These are phyloP conservation scores for Baccha elongata DNA, from an alignment of 2,888 invertebrate genomes.

Conservation along the genomic window DNA sequence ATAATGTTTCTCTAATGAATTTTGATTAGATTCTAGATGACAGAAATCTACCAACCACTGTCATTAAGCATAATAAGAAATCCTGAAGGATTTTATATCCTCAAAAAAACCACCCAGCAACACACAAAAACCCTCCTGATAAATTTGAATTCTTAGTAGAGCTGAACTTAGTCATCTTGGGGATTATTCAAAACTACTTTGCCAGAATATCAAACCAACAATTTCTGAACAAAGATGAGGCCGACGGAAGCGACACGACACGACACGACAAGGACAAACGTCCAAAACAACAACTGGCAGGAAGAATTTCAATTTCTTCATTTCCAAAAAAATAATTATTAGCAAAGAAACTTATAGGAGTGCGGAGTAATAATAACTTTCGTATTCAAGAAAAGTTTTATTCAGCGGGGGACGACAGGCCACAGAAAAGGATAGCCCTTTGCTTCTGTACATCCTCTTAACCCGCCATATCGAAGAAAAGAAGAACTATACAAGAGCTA, in stretches of 20 bases:
- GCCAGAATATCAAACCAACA: slow-evolving; percentile 62
- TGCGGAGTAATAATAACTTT: slow-evolving; percentile 70
- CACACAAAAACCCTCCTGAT: neutral
- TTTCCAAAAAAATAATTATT: slow-evolving; percentile 46
- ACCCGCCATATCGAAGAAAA: slow-evolving; percentile 9
- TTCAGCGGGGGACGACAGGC: slow-evolving; percentile 3
- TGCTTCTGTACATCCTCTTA: neutral
- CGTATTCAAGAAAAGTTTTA: slow-evolving; percentile 64
- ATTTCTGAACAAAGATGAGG: slow-evolving; percentile 11
- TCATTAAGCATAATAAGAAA: slow-evolving; percentile 67
- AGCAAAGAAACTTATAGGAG: slow-evolving; percentile 48
- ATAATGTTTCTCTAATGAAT: slow-evolving; percentile 68
- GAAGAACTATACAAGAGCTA: slow-evolving; percentile 21
- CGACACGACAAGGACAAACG: neutral
- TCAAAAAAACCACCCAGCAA: neutral
- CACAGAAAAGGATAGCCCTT: neutral
- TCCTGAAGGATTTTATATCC: slow-evolving; percentile 56
- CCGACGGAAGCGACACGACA: neutral
- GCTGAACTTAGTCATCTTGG: slow-evolving; percentile 67
- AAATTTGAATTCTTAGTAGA: slow-evolving; percentile 45
- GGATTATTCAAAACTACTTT: slow-evolving; percentile 72
- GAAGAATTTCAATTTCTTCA: slow-evolving; percentile 68
- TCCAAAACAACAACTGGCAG: slow-evolving; percentile 36
- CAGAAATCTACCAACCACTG: slow-evolving; percentile 66
- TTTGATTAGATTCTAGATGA: slow-evolving; percentile 69